Evolutionary conservation across 2,888 invertebrate genomes (phyloP), one percentile per base, ranked within the genome.

Genomic region (Hypercompe scribonia): DNA sequence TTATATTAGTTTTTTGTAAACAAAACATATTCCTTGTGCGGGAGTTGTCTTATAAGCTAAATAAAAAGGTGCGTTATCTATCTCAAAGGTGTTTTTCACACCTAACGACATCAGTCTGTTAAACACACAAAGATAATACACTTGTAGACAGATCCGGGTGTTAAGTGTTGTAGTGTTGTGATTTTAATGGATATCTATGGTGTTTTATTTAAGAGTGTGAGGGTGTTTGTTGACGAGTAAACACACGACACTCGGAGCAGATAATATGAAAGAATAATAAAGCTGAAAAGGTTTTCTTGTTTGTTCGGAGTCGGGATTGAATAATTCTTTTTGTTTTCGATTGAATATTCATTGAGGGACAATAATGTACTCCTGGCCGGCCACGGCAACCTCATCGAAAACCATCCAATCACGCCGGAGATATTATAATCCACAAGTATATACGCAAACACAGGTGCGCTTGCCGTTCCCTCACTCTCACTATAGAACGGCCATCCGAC

Each of bases 71-170:
- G 58, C 58, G 1, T 61, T 70, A 70, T 63, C 63, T 70, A 24
- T 33, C 28, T 11, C 33, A 46, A 33, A 33, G 42, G 24, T 33
- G 39, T 61, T 36, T 8, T 61, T 63, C 36, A 69, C 69, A 61
- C 69, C 13, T 69, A 42, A 61, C 8, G 63, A 70, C 69, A 70
- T 21, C 24, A 70, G 31, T 39, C 18, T 42, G 21, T 36, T 58
- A 21, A 50, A 54, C n/a, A 39, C 33, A 70, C 61, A 46, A n/a
- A 33, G 36, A 33, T 63, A 70, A 70, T 63, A 42, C 24, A 13
- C 33, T 28, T 70, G 69, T 33, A 39, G 46, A 70, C 63, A 63
- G 69, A 70, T 70, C 24, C 15, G 63, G 63, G 69, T 70, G 69
- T 70, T 39, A 70, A 70, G 42, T 33, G 69, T 63, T 63, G 68